Base-by-base conservation (phyloP, 2,797 vertebrate genomes). In the Prionace glauca region DNA sequence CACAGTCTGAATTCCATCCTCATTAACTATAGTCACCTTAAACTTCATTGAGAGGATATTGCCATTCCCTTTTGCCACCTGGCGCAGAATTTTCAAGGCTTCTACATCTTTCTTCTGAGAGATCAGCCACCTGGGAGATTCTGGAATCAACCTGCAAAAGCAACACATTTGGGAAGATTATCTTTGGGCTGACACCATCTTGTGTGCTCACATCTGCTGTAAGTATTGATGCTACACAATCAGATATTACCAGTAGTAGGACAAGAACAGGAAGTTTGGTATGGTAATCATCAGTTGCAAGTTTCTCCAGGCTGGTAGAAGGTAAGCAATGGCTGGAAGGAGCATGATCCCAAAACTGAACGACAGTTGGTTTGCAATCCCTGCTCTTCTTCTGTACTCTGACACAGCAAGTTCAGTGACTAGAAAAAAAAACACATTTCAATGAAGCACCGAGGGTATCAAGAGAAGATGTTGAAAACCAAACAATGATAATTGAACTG, bases 331-430 rank as follows among this genome's bases (percentile, higher is more conserved):
- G 96, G 98, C 98, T 95, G 99, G 98, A 69, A 99, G 98, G 96
- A 99, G 94, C 96, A 99, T 98, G 96, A 99, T 96, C 88, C 99
- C 99, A 3, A 99, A 79, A 0, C 99, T 99, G 97, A 99, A 99
- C 97, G 98, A 98, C 96, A 99, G 98, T 97, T 99, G 99, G 96
- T 98, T 98, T 69, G 98, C 88, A 0, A 99, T 97, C 32, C 99
- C 99, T 96, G 99, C 98, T 0, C 98, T 98, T 74, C 98, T 97
- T 95, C 99, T 97, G 97, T 98, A 98, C 96, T 99, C 98, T 8
- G 99, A 98, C 0, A 99, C 99, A 41, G 99, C 99, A 0, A 99
- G 97, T 97, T 99, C 99, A 0, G 98, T 99, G 96, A 99, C 99
- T 99, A 96, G 96, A 96, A 95, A 96, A 74, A 93, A 96, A 91